These are phyloP conservation scores for Onthophagus sagittarius DNA, from an alignment of 2,888 invertebrate genomes.

Conservation along the genomic window DNA sequence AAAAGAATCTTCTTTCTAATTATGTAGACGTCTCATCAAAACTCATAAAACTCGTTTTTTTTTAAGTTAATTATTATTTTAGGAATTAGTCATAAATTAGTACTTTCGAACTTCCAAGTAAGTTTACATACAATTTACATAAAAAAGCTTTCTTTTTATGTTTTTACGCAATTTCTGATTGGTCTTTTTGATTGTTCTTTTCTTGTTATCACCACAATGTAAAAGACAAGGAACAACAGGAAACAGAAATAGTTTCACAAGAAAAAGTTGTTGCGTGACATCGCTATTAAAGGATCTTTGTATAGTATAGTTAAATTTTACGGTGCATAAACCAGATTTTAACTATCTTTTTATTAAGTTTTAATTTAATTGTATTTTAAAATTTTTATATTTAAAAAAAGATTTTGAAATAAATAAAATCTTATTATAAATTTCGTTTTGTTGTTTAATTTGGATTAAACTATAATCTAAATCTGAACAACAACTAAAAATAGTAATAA, in stretches of 20 bases:
- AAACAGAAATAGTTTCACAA: neutral
- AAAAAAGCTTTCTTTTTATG: neutral
- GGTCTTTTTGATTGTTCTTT: neutral
- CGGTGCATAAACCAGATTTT: neutral
- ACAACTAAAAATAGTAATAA: too few species aligned
- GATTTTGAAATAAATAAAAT: too few species aligned
- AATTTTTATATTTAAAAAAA: neutral
- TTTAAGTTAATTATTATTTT: constrained; percentile 21
- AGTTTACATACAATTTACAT: constrained; percentile 23
- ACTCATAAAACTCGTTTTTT: too few species aligned
- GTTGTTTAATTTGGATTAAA: too few species aligned
- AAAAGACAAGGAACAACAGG: neutral
- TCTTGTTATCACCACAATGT: neutral
- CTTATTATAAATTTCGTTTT: too few species aligned
- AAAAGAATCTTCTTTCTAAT: too few species aligned
- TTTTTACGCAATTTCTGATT: neutral
- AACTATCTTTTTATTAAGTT: neutral
- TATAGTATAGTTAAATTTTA: neutral
- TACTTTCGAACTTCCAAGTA: constrained; percentile 63
- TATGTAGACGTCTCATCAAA: too few species aligned
- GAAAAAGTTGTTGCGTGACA: neutral
- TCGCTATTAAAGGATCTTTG: neutral
- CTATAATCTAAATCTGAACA: too few species aligned
- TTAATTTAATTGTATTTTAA: neutral
- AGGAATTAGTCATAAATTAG: constrained; percentile 81